phyloP scores from a whole-genome alignment of 2,113 vertebrate species.

The Atractosteus spatula region DNA sequence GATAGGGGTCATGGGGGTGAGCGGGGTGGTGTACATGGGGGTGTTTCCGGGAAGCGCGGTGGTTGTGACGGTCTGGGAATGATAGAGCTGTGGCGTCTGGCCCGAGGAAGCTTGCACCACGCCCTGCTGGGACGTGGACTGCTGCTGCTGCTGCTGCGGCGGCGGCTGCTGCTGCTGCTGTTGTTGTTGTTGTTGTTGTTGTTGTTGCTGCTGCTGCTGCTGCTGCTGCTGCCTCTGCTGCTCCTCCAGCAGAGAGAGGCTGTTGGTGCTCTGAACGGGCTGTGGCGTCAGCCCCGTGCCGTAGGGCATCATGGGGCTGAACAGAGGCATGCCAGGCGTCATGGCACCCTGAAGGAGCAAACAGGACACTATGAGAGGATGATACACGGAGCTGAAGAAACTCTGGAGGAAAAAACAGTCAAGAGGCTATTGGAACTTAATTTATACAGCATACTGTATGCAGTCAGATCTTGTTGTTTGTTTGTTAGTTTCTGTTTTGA shows the following conservation, averaged over 20 bases:
- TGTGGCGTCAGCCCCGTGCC: slow-evolving; percentile 94
- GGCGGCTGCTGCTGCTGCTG: slow-evolving; percentile 62
- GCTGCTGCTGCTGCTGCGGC: slow-evolving; percentile 63
- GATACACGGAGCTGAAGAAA: too few relatives aligned
- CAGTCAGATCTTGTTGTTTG: too few relatives aligned
- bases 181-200: slow-evolving; percentile 47
- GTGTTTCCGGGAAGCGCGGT: slow-evolving; percentile 91
- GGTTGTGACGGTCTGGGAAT: slow-evolving; percentile 88
- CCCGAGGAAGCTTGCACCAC: slow-evolving; percentile 75
- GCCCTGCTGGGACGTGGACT: slow-evolving; percentile 73
- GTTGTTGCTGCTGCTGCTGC: slow-evolving; percentile 68
- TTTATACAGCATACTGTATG: too few relatives aligned
- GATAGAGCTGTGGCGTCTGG: slow-evolving; percentile 91
- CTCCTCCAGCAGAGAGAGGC: slow-evolving; percentile 87
- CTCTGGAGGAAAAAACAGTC: too few relatives aligned
- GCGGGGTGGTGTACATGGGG: slow-evolving; percentile 82
- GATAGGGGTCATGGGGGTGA: slow-evolving; percentile 95
- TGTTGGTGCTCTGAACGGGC: slow-evolving; percentile 90
- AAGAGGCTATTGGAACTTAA: too few relatives aligned
- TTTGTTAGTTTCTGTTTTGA: too few relatives aligned
- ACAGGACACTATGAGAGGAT: not conserved
- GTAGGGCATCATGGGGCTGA: slow-evolving; percentile 97
- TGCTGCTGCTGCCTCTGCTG: slow-evolving; percentile 89
- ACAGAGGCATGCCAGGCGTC: slow-evolving; percentile 89
- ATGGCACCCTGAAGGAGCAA: slow-evolving; percentile 76